Percentiles rank a stretch among this genome's conserved stretches.
These are phyloP conservation scores for Euplagia quadripunctaria DNA, from an alignment of 2,888 invertebrate species.

Conservation along the genomic window DNA sequence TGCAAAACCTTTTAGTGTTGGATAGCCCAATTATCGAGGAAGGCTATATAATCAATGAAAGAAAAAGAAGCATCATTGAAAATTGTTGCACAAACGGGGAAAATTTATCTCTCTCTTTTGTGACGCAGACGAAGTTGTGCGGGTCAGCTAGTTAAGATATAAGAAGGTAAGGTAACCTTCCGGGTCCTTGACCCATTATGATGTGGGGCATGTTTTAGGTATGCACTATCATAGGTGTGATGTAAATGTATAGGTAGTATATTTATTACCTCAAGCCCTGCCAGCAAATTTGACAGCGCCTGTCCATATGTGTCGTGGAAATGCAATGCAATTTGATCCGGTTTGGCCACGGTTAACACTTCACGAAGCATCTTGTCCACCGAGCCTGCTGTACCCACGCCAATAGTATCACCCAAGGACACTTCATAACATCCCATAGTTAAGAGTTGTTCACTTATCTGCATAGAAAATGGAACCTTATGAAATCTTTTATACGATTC, in stretches of 20 bases:
- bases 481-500: neutral
- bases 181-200: too few species aligned
- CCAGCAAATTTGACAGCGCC: constrained; percentile 96
- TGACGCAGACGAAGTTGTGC: too few species aligned
- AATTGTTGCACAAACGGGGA: too few species aligned
- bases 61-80: too few species aligned
- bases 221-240: too few species aligned
- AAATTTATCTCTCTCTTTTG: too few species aligned
- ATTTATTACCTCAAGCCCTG: constrained; percentile 91
- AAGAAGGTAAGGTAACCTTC: too few species aligned
- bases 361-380: constrained; percentile 92
- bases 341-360: constrained; percentile 89
- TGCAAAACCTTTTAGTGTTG: too few species aligned
- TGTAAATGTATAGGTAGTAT: neutral
- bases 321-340: constrained; percentile 94
- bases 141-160: too few species aligned
- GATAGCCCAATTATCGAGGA: too few species aligned
- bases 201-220: too few species aligned
- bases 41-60: too few species aligned
- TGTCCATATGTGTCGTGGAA: constrained; percentile 99
- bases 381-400: constrained; percentile 95
- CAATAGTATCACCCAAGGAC: constrained; percentile 98
- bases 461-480: constrained; percentile 3
- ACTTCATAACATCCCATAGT: constrained; percentile 98
- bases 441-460: constrained; percentile 90